Conservation (phyloP, 37 sponge, comb jelly and placozoan genomes). For the Haliclona indistincta region DNA sequence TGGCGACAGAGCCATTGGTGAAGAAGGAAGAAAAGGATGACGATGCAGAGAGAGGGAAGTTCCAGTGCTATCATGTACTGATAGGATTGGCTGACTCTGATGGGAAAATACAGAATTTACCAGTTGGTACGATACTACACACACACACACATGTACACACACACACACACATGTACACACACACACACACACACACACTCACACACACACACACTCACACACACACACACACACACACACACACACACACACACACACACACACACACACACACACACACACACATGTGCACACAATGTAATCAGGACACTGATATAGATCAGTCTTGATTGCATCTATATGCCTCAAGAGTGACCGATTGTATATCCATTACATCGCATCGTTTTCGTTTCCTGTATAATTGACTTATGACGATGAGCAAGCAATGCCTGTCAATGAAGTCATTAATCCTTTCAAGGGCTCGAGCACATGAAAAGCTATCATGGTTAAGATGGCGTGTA, state of each 20-base stretch:
- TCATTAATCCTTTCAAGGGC: no score
- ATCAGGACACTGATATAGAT: not conserved
- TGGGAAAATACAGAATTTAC: not conserved
- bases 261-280: not conserved
- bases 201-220: conserved; percentile 42
- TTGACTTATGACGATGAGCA: no score
- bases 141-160: conserved; percentile 4
- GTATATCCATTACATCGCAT: no score
- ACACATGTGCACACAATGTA: not conserved
- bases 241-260: not conserved
- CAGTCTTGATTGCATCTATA: not conserved
- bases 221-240: conserved; percentile 37
- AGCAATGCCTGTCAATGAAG: no score
- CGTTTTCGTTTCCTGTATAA: no score
- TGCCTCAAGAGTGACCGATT: no score
- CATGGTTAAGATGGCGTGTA: no score
- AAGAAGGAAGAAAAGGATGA: conserved; percentile 33
- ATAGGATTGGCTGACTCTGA: not conserved
- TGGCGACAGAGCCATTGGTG: conserved; percentile 38
- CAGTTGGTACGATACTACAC: not conserved
- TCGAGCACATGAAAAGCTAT: no score
- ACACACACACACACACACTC: not conserved
- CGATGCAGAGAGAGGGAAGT: conserved; percentile 44
- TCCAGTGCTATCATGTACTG: conserved; percentile 50
- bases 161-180: not conserved